phyloP scores from a whole-genome alignment of 2,113 vertebrate species.

The Calyptommatus sinebrachiatus region DNA sequence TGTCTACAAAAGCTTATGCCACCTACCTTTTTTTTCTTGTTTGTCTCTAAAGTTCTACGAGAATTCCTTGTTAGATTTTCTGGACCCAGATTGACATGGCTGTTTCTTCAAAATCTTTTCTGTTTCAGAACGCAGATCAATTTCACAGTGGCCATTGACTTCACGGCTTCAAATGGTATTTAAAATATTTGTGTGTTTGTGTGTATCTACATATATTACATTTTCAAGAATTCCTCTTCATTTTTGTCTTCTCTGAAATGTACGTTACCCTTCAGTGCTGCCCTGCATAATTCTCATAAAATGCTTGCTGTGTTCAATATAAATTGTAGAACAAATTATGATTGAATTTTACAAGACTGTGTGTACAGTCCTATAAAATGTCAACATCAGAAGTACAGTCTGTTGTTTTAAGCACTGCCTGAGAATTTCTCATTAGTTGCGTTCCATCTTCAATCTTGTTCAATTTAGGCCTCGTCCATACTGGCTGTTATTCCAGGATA shows the following conservation, averaged over 20 bases:
- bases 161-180: slow-evolving; percentile 93
- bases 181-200: slow-evolving; percentile 8
- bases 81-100: too few relatives aligned
- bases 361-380: not conserved
- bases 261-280: too few relatives aligned
- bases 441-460: not conserved
- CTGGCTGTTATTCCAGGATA: too few relatives aligned
- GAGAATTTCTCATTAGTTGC: not conserved
- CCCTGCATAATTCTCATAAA: not conserved
- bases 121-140: slow-evolving; percentile 88
- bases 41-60: too few relatives aligned
- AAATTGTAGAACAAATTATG: too few relatives aligned
- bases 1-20: too few relatives aligned
- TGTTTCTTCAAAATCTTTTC: too few relatives aligned
- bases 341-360: not conserved
- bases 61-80: too few relatives aligned
- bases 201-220: too few relatives aligned
- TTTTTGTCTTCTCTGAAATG: not conserved
- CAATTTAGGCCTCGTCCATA: not conserved
- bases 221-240: not conserved
- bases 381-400: not conserved
- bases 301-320: not conserved
- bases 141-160: slow-evolving; percentile 96
- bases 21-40: too few relatives aligned
- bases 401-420: too few relatives aligned